Evolutionary conservation across 2,797 vertebrate genomes (phyloP).

Genomic region (Ataeniobius toweri): DNA sequence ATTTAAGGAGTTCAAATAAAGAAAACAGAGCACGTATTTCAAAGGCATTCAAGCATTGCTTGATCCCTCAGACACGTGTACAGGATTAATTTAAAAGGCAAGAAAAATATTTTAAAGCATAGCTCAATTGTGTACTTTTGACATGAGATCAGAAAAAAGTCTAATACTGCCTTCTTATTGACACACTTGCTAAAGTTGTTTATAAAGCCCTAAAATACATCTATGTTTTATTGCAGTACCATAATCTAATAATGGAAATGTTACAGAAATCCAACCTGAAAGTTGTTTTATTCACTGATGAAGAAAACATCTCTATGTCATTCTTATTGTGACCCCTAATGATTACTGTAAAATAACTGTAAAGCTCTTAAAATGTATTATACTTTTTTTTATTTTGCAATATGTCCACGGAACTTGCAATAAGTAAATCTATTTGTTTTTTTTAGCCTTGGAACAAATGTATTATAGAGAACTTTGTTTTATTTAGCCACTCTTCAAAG

Average conservation of each 20-base stretch:
- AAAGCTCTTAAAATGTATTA: too few species aligned
- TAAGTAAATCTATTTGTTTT: neutral
- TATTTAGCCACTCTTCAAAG: neutral
- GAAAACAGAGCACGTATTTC: constrained; percentile 17
- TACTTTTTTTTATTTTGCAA: too few species aligned
- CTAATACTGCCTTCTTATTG: neutral
- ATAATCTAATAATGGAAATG: neutral
- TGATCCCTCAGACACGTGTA: constrained; percentile 21
- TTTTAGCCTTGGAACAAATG: neutral
- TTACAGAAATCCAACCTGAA: neutral
- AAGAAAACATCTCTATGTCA: too few species aligned
- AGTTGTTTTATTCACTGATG: too few species aligned
- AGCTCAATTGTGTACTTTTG: neutral
- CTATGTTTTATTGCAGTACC: neutral
- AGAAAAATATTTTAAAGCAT: neutral
- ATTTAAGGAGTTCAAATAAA: constrained; percentile 22
- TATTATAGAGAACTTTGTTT: neutral
- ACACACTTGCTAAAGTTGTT: neutral
- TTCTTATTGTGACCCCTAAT: too few species aligned
- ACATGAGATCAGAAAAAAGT: neutral
- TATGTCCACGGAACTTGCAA: too few species aligned
- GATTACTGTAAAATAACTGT: too few species aligned
- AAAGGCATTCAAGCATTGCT: neutral
- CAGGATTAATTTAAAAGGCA: neutral
- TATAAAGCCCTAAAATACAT: neutral